Base-by-base conservation (phyloP, 2,888 invertebrate genomes). In the Branchipolynoe longqiensis region DNA sequence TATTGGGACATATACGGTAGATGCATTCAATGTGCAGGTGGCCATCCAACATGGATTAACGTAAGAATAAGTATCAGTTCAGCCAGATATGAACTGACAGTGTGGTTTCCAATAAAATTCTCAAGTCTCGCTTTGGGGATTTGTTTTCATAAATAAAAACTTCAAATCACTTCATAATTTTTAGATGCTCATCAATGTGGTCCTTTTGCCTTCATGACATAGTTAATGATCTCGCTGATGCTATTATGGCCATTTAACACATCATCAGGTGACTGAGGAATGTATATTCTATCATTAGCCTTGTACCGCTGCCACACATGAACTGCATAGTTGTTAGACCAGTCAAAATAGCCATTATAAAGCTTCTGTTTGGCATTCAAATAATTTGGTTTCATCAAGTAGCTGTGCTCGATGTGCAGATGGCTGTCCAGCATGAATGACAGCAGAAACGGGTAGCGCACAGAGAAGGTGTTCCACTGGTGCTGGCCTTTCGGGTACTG, bases 401-500 rank as follows among this genome's bases (percentile, higher is more conserved):
- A 8, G 28, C 28, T 25, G 1, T 4, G 18, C 41, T 83, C 83
- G 12, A 83, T 31, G 41, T 83, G 83, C 12, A 83, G 6, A 25
- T 48, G 64, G 22, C 41, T 48, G 2, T 25, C 25, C n/a, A 64
- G n/a, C 31, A 83, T 6, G 25, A 33, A 25, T 18, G 22, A 0
- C 28, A 83, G 33, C 1, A 48, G 31, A 33, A 28, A 64, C 0
- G 59, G 64, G 41, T 83, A 64, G 25, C 33, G 48, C 22, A 83
- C 83, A 2, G 83, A 83, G 83, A 48, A 48, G 41, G 41, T 69
- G 40, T 48, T 36, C 83, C 83, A 83, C n/a, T 12, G 14, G 40
- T 74, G 8, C 4, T 6, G 3, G 56, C 36, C 38, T 56, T 38
- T 36, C 12, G 36, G 58, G 82, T 82, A 82, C 28, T 58, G 58